Evolutionary conservation across 2,888 invertebrate genomes (phyloP).

Genomic region (Synergus umbraculus): DNA sequence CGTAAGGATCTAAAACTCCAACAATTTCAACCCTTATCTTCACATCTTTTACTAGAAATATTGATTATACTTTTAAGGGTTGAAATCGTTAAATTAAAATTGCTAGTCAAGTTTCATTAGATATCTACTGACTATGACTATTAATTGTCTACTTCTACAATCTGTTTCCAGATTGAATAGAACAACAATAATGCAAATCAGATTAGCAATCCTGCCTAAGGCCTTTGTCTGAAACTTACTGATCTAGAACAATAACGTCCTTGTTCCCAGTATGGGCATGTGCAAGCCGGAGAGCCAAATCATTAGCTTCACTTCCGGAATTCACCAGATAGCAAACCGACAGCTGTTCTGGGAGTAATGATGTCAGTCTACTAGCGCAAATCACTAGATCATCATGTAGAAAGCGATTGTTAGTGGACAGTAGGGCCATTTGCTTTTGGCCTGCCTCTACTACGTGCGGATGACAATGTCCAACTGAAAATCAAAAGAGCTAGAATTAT

Average conservation of each 20-base stretch:
- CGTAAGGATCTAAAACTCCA: neutral
- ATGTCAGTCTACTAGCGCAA: constrained; percentile 90
- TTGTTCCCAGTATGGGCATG: constrained; percentile 91
- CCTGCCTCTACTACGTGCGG: constrained; percentile 95
- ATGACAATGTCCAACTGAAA: constrained; percentile 97
- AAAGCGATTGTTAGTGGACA: constrained; percentile 97
- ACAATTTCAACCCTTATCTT: neutral
- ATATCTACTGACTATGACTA: too few relatives aligned
- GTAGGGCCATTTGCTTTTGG: constrained; percentile 91
- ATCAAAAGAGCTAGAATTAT: constrained; percentile 38
- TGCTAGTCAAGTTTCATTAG: neutral
- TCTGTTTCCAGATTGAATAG: neutral
- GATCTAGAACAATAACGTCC: constrained; percentile 96
- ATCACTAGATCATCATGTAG: constrained; percentile 97
- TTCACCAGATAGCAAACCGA: constrained; percentile 98
- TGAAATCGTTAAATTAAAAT: neutral
- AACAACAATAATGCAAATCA: constrained; percentile 20
- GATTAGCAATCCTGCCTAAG: constrained; percentile 43
- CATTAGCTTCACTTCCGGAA: constrained; percentile 99
- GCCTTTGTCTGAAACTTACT: constrained; percentile 85
- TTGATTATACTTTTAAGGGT: neutral
- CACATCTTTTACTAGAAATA: neutral
- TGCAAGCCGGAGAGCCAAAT: constrained; percentile 95
- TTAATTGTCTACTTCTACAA: neutral
- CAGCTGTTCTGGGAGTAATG: constrained; percentile 90